Evolutionary conservation across 2,113 vertebrate species (phyloP).

Genomic region (Eudorcas thomsonii): DNA sequence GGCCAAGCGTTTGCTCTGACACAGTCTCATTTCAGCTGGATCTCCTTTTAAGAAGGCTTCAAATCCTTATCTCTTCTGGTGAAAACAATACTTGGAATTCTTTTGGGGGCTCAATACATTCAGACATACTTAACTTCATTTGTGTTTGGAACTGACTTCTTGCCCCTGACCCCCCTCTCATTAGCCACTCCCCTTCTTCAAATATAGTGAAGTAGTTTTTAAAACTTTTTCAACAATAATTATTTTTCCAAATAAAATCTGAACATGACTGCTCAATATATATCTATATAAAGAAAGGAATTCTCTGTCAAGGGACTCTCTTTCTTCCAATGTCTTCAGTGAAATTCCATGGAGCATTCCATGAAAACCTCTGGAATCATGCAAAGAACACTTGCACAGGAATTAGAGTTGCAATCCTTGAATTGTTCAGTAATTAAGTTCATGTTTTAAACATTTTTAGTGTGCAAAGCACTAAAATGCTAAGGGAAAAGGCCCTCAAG

Average conservation of each 20-base stretch:
- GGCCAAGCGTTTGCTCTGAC: neutral
- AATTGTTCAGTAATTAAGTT: neutral
- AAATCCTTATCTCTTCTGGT: neutral
- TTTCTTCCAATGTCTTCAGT: neutral
- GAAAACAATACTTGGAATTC: slow-evolving; percentile 1
- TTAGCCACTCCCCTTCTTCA: fast-evolving
- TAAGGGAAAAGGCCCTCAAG: neutral
- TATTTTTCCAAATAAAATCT: neutral
- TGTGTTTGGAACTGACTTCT: neutral
- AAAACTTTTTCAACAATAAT: neutral
- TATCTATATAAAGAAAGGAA: neutral
- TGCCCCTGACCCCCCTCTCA: neutral
- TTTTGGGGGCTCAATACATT: neutral
- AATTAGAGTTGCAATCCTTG: neutral
- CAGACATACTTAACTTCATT: neutral
- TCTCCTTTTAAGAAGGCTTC: neutral
- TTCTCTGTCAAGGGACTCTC: neutral
- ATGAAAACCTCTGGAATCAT: neutral
- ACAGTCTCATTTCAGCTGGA: neutral
- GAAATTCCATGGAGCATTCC: neutral
- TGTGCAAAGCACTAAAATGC: neutral
- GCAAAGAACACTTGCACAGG: neutral
- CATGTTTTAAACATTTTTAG: neutral
- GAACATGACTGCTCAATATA: neutral
- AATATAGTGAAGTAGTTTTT: neutral